Evolutionary conservation across 1,140 invertebrate genomes (phyloP), one percentile per base, ranked within the genome.

Genomic region (Euglossa dilemma): DNA sequence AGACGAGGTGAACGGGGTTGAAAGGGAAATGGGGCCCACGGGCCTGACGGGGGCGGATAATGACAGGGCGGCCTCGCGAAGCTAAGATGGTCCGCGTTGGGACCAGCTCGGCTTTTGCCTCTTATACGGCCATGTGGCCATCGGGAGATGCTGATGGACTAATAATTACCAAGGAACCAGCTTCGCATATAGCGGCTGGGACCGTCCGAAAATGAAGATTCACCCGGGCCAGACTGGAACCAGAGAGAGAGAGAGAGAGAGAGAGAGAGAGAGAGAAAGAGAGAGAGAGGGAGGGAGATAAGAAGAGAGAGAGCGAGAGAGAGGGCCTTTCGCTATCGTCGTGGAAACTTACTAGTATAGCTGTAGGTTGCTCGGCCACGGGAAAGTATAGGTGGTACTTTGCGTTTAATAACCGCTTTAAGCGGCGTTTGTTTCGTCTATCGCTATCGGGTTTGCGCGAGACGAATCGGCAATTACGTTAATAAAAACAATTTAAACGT

Each of bases 31-130:
- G 89, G 92, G 88, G 86, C 90, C 87, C 78, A 87, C 74, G 91
- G 87, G 90, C 90, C 85, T 84, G 87, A 92, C 88, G 94, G 91
- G 93, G 94, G 93, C 90, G 93, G 93, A 94, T 94, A 94, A 94
- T 94, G 91, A 94, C 93, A 94, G 94, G 93, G 93, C 94, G 94
- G 93, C 85, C 81, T 87, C 79, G 82, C 85, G 85, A 66, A 72
- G 85, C 88, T 84, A 91, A 89, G 87, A 92, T 91, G 89, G 85
- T 76, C 82, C 88, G 82, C 81, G 80, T 69, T 84, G 85, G 80
- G 84, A 87, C 74, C 86, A 78, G 85, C 84, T 72, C 73, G 83
- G 82, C 73, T 80, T 84, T 88, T 74, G 79, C 79, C 85, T 79
- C 83, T 84, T 86, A 85, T 84, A 90, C 90, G 89, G 91, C 93